These are phyloP conservation scores for Labeo catla DNA, from an alignment of 2,113 vertebrate genomes.

Conservation along the genomic window DNA sequence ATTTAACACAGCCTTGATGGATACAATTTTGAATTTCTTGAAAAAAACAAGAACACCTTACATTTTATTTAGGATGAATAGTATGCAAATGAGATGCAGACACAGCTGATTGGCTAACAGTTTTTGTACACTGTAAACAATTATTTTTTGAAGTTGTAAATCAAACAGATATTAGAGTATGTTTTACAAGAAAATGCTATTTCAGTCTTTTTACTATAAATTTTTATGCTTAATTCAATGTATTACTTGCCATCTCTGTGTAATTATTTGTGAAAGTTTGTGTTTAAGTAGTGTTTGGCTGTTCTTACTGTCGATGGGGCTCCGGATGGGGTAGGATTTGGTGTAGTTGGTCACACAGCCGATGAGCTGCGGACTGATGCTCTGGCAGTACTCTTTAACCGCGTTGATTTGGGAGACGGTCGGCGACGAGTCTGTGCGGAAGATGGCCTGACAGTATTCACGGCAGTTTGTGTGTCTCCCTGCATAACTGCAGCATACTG, in stretches of 20 bases:
- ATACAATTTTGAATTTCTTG: no score
- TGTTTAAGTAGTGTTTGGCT: neutral
- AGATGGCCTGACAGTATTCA: constrained; percentile 98
- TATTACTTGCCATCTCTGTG: no score
- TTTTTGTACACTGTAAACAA: no score
- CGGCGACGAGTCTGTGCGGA: constrained; percentile 96
- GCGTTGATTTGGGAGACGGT: constrained; percentile 94
- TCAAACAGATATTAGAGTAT: no score
- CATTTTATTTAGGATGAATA: no score
- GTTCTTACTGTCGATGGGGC: constrained; percentile 95
- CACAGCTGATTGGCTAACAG: no score
- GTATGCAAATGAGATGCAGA: no score
- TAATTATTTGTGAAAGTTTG: neutral
- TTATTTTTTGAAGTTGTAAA: no score
- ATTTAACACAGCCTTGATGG: no score
- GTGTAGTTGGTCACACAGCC: constrained; percentile 96
- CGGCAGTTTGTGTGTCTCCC: constrained; percentile 95
- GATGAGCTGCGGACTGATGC: constrained; percentile 88
- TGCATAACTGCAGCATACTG: constrained; percentile 93
- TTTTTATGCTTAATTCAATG: neutral
- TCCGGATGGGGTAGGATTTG: constrained; percentile 93
- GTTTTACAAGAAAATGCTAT: no score
- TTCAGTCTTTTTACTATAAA: no score
- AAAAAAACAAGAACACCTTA: no score
- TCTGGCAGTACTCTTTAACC: constrained; percentile 92